phyloP scores from a whole-genome alignment of 2,888 invertebrate genomes.

The Hirtodrosophila duncani region DNA sequence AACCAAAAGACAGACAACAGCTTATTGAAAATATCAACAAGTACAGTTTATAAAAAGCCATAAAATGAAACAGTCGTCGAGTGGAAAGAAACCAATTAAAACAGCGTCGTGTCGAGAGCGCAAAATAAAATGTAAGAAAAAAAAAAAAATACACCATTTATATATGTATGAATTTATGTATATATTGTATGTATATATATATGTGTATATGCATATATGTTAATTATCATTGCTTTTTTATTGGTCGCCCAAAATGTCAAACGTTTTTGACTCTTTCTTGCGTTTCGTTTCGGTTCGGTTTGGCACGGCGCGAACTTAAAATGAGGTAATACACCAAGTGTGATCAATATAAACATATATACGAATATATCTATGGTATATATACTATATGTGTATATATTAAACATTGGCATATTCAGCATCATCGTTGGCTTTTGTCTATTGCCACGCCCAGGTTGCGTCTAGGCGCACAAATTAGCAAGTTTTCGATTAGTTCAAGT shows the following conservation, averaged over 20 bases:
- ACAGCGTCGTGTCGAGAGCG: slow-evolving; percentile 36
- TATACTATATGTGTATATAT: slow-evolving; percentile 21
- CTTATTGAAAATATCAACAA: slow-evolving; percentile 49
- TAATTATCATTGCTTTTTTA: slow-evolving; percentile 69
- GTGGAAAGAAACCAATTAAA: slow-evolving; percentile 69
- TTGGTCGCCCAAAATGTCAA: slow-evolving; percentile 71
- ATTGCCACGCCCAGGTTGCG: slow-evolving; percentile 10
- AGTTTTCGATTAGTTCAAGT: slow-evolving; percentile 37
- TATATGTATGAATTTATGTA: slow-evolving; percentile 40
- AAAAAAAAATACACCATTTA: slow-evolving; percentile 33
- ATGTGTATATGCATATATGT: slow-evolving; percentile 54
- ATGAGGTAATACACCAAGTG: slow-evolving; percentile 59
- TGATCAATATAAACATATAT: slow-evolving; percentile 22
- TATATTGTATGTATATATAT: slow-evolving; percentile 9
- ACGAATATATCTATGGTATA: slow-evolving; percentile 6
- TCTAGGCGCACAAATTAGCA: slow-evolving; percentile 53
- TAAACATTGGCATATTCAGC: background rate
- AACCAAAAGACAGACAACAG: slow-evolving; percentile 9
- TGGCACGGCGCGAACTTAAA: slow-evolving; percentile 39
- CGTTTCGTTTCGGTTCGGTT: background rate
- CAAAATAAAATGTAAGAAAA: slow-evolving; percentile 13
- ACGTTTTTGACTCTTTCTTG: slow-evolving; percentile 54
- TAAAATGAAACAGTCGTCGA: slow-evolving; percentile 44
- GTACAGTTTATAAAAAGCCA: slow-evolving; percentile 56
- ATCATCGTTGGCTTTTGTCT: no score